A percentile compares a stretch with the other conserved stretches of the same genome.
Conservation (phyloP, 1,140 invertebrate species). For the Drosophila melanica region DNA sequence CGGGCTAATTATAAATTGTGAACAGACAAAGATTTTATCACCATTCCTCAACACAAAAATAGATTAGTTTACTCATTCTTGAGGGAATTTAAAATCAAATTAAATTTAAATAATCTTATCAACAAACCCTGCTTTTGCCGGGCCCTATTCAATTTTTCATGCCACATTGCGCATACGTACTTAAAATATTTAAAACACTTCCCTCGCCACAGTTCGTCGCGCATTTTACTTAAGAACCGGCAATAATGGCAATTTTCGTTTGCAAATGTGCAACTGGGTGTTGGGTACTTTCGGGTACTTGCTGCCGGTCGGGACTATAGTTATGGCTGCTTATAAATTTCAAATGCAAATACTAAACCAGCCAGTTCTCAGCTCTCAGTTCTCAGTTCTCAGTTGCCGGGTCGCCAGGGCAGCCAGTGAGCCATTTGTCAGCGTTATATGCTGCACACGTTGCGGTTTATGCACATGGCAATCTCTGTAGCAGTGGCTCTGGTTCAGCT, state of each 20-base stretch:
- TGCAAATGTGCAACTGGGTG: slow-evolving; percentile 52
- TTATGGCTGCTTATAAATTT: slow-evolving; percentile 78
- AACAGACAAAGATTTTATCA: slow-evolving; percentile 6
- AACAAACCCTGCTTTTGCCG: too few species aligned
- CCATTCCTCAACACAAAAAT: not conserved
- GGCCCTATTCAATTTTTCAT: slow-evolving; percentile 17
- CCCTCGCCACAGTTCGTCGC: slow-evolving; percentile 54
- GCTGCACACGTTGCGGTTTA: slow-evolving; percentile 70
- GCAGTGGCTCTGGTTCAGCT: slow-evolving; percentile 22
- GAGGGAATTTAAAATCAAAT: not conserved
- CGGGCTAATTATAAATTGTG: not conserved
- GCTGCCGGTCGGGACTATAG: slow-evolving; percentile 36
- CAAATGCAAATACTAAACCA: slow-evolving; percentile 71
- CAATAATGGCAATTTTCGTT: slow-evolving; percentile 69
- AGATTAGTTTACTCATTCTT: not conserved
- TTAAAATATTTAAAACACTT: slow-evolving; percentile 55
- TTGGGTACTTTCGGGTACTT: not conserved
- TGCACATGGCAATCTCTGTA: slow-evolving; percentile 69
- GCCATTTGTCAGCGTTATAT: slow-evolving; percentile 75
- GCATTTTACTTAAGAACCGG: slow-evolving; percentile 42
- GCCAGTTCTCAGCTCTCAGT: slow-evolving; percentile 40
- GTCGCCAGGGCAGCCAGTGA: slow-evolving; percentile 36
- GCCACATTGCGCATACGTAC: slow-evolving; percentile 33
- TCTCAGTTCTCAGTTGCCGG: slow-evolving; percentile 20
- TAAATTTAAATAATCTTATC: not conserved